phyloP scores from a whole-genome alignment of 2,113 vertebrate species.

The Pelobates fuscus region DNA sequence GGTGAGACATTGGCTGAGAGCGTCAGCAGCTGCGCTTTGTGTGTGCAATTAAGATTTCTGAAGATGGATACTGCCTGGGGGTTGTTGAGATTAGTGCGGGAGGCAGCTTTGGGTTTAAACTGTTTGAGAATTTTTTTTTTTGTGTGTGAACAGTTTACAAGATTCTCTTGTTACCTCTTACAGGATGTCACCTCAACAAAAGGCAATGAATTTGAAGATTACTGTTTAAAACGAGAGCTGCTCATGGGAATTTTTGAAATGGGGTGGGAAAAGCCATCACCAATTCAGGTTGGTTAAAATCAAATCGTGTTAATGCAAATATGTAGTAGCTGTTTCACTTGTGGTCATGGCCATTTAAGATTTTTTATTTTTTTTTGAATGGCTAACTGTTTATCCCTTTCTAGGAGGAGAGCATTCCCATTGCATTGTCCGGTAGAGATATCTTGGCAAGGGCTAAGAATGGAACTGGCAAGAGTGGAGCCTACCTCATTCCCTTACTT shows the following conservation, averaged over 20 bases:
- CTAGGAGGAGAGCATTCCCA: constrained; percentile 99
- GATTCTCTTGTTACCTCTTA: no score
- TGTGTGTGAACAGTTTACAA: no score
- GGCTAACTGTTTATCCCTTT: constrained; percentile 42
- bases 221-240: constrained; percentile 97
- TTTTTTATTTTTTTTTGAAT: neutral
- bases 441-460: constrained; percentile 99
- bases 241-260: constrained; percentile 99
- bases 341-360: no score
- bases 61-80: no score
- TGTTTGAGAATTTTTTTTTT: no score
- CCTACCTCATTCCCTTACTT: constrained; percentile 99
- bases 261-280: constrained; percentile 99
- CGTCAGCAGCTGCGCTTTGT: no score
- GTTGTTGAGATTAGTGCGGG: no score
- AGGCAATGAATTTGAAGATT: constrained; percentile 99
- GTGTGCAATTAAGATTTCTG: no score
- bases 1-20: no score
- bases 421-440: constrained; percentile 98
- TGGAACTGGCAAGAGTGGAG: constrained; percentile 98
- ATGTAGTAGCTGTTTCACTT: no score
- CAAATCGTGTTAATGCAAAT: no score
- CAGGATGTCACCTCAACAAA: constrained; percentile 99
- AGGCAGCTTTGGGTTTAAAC: no score
- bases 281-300: constrained; percentile 85